Base-by-base conservation (phyloP, 2,113 vertebrate genomes). In the Crocuta crocuta region DNA sequence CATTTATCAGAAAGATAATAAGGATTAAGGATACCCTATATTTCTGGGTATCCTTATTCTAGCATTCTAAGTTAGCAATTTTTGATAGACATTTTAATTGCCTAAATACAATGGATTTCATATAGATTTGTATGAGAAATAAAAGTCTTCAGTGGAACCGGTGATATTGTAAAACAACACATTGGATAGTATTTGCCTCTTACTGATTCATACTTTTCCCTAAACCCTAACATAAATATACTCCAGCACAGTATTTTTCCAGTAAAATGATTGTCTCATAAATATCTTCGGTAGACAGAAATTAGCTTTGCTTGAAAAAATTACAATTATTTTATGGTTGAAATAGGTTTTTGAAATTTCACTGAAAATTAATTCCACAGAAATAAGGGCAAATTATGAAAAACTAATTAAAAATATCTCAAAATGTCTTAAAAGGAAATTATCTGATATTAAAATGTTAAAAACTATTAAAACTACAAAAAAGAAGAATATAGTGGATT, bases 231-330 rank as follows among this genome's bases (percentile, higher is more conserved):
- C 2, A 68, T 68, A 48, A 66, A 28, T 89, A 65, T 55, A 45
- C 76, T 84, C 4, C 10, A 94, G 28, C 3, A 26, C 26, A 73
- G 5, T 93, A 66, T 94, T 79, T 4, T 53, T 96, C 26, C 5
- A 43, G 4, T 50, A 48, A 91, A 84, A 35, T 33, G 9, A 82
- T 12, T 35, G 66, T 81, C 19, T 71, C 4, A 55, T 45, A 81
- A 89, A 73, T 68, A 78, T 68, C 9, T 39, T 74, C 17, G 58
- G 17, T 33, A 73, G 48, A 85, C 4, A 79, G 9, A 84, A 90
- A 45, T 35, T 31, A 66, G 7, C 45, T 97, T 94, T 71, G 50
- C 33, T 35, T 78, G 24, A 97, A 43, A 84, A 97, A 89, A 50
- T 65, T 82, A 43, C 11, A 68, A 26, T 35, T 16, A 24, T 50